Evolutionary conservation across 2,888 invertebrate species (phyloP).

Genomic region (Plebejus melissa): DNA sequence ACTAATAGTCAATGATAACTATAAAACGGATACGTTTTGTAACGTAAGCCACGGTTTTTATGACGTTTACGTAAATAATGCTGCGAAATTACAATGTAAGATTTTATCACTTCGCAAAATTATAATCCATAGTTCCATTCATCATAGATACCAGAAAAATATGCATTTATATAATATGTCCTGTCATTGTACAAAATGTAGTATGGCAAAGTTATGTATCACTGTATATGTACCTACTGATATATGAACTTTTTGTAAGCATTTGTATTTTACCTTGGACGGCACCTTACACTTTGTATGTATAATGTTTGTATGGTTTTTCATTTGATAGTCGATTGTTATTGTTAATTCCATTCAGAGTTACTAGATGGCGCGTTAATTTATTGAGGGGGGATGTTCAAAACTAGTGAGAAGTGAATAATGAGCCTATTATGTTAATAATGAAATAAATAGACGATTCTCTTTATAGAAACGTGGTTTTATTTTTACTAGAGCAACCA

Average conservation of each 20-base stretch:
- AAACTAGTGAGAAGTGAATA: slow-evolving; percentile 63
- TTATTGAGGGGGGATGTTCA: slow-evolving; percentile 54
- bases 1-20: neutral
- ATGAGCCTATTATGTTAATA: slow-evolving; percentile 66
- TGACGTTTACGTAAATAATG: neutral
- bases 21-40: neutral
- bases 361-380: slow-evolving; percentile 43
- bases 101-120: neutral
- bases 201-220: slow-evolving; percentile 16
- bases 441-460: slow-evolving; percentile 62
- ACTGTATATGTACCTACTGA: slow-evolving; percentile 5
- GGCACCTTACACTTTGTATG: slow-evolving; percentile 10
- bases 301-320: slow-evolving; percentile 23
- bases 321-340: slow-evolving; percentile 34
- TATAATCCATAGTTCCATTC: neutral
- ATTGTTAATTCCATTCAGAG: slow-evolving; percentile 38
- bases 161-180: slow-evolving; percentile 10
- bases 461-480: slow-evolving; percentile 54
- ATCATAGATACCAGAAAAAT: slow-evolving; percentile 2
- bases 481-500: slow-evolving; percentile 36
- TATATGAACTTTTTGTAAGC: slow-evolving; percentile 14
- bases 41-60: neutral
- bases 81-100: neutral
- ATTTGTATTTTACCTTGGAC: slow-evolving; percentile 17
- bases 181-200: slow-evolving; percentile 6